Conservation (phyloP, 2,113 vertebrate genomes). For the Galeopterus variegatus region DNA sequence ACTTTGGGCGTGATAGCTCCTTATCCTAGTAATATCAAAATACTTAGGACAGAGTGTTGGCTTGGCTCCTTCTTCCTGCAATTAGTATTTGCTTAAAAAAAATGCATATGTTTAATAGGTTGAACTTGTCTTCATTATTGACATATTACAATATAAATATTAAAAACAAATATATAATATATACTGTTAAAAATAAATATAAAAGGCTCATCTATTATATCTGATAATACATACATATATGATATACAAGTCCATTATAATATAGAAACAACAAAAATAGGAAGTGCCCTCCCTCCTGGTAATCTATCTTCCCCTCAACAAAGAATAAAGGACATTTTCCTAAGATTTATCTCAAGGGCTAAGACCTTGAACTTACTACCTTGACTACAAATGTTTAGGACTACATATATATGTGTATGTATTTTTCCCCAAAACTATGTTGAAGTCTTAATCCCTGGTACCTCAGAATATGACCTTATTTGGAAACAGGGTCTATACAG, state of each 20-base stretch:
- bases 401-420: not conserved
- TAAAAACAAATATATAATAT: not conserved
- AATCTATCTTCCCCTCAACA: not conserved
- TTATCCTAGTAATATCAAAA: slow-evolving; percentile 6
- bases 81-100: slow-evolving; percentile 47
- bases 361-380: slow-evolving; percentile 3
- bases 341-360: slow-evolving; percentile 30
- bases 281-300: not conserved
- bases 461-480: slow-evolving; percentile 58
- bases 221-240: slow-evolving; percentile 12
- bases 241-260: slow-evolving; percentile 1
- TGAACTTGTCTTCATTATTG: slow-evolving; percentile 21
- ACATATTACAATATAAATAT: not conserved
- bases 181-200: slow-evolving; percentile 34
- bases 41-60: not conserved
- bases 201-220: not conserved
- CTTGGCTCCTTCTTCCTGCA: slow-evolving; percentile 48
- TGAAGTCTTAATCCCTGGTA: not conserved
- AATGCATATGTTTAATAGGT: not conserved
- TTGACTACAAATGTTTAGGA: slow-evolving; percentile 16
- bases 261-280: not conserved
- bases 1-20: not conserved
- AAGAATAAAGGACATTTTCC: slow-evolving; percentile 26
- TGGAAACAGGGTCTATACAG: slow-evolving; percentile 22
- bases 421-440: not conserved